These are phyloP conservation scores for Drosophila funebris DNA, from an alignment of 1,140 invertebrate genomes.

Conservation along the genomic window DNA sequence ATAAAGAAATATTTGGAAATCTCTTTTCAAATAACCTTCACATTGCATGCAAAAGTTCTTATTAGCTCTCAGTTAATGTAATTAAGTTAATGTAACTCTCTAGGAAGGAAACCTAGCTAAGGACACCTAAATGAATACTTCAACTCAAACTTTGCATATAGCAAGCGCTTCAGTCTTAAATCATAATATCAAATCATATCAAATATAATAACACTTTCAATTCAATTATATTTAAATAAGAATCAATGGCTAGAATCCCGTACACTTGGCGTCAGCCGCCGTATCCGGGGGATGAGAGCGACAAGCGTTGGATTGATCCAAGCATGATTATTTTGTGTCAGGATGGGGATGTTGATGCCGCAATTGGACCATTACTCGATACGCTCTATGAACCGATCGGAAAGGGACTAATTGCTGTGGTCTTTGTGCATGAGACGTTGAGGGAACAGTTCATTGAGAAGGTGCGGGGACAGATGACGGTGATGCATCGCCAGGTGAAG, in stretches of 20 bases:
- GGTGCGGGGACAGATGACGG: constrained; percentile 27
- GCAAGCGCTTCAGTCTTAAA: neutral
- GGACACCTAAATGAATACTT: no score
- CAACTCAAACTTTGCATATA: no score
- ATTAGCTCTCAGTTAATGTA: no score
- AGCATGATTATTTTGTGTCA: constrained; percentile 44
- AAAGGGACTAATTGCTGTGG: constrained; percentile 7
- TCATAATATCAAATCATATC: no score
- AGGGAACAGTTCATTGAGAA: constrained; percentile 27
- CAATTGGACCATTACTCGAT: constrained; percentile 29
- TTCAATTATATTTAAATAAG: neutral
- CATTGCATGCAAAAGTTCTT: no score
- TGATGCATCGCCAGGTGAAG: constrained; percentile 42
- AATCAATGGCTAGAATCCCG: constrained; percentile 9
- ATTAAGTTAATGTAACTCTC: no score
- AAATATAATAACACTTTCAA: no score
- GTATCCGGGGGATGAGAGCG: constrained; percentile 53
- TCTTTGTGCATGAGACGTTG: constrained; percentile 65
- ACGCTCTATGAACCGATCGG: constrained; percentile 47
- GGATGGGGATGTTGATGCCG: constrained; percentile 33
- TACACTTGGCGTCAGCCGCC: constrained; percentile 56
- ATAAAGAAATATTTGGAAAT: no score
- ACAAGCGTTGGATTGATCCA: constrained; percentile 49
- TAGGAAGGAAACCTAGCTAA: no score
- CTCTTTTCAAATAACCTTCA: no score